These are phyloP conservation scores for Drosophila pseudotakahashii DNA, from an alignment of 2,888 invertebrate species.

Conservation along the genomic window DNA sequence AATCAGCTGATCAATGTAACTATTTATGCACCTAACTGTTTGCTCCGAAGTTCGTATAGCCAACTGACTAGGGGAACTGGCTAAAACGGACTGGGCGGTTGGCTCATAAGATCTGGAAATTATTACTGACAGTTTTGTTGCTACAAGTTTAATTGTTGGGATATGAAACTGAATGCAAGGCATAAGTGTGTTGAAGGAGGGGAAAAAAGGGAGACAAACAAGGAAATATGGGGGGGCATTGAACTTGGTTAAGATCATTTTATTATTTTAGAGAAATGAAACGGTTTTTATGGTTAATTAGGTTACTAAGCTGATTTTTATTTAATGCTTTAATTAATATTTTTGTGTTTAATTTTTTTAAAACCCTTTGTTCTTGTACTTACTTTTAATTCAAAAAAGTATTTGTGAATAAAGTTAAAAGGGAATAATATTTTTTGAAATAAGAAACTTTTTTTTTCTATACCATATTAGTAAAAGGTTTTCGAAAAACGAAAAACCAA, in stretches of 20 bases:
- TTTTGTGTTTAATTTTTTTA: too few relatives aligned
- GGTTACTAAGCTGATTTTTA: too few relatives aligned
- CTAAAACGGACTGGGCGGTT: conserved; percentile 11
- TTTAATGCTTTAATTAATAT: too few relatives aligned
- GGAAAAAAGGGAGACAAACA: background rate
- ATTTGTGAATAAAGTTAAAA: too few relatives aligned
- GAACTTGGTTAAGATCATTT: conserved; percentile 1
- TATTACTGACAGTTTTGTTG: conserved; percentile 30
- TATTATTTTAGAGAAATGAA: background rate
- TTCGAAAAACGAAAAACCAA: too few relatives aligned
- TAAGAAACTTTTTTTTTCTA: too few relatives aligned
- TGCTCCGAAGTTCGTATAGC: background rate
- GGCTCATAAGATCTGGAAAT: conserved; percentile 42
- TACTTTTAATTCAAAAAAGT: too few relatives aligned
- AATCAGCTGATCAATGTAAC: conserved; percentile 61
- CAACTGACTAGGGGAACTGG: background rate
- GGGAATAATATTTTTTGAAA: too few relatives aligned
- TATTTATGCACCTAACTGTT: conserved; percentile 30
- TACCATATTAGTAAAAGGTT: too few relatives aligned
- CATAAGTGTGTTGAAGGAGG: background rate
- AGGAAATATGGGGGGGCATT: background rate
- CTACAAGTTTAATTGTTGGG: conserved; percentile 25
- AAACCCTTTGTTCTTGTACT: too few relatives aligned
- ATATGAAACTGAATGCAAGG: conserved; percentile 13
- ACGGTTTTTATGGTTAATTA: too few relatives aligned